These are phyloP conservation scores for Iselma pallidipennis DNA, from an alignment of 2,888 invertebrate genomes.

Conservation along the genomic window DNA sequence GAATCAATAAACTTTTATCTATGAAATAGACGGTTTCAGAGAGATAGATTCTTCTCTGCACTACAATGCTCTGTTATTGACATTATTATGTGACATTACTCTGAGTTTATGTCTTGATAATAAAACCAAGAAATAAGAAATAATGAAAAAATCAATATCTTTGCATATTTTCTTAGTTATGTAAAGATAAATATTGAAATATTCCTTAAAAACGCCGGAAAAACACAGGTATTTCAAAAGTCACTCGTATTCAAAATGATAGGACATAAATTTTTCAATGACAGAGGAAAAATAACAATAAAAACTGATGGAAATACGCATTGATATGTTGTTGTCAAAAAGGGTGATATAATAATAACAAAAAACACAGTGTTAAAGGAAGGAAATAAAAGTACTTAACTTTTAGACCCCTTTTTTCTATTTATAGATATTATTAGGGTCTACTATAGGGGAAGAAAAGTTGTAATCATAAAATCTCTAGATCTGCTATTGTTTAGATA, in stretches of 20 bases:
- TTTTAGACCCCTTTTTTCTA: conserved; percentile 1
- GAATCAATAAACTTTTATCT: background rate
- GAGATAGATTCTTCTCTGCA: too few relatives aligned
- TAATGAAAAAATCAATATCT: background rate
- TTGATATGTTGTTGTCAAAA: background rate
- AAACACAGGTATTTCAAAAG: background rate
- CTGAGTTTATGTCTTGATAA: background rate
- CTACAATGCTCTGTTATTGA: background rate
- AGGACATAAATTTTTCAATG: background rate
- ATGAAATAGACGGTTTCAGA: too few relatives aligned
- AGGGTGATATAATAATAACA: background rate
- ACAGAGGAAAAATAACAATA: background rate
- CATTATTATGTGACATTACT: background rate
- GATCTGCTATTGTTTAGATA: too few relatives aligned
- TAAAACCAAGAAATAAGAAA: background rate
- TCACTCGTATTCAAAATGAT: background rate
- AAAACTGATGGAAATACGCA: background rate
- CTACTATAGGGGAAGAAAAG: background rate
- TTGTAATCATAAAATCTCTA: background rate
- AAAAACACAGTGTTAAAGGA: background rate
- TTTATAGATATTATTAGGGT: background rate
- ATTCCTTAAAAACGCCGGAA: background rate
- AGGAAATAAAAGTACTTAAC: background rate
- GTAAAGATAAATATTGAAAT: background rate
- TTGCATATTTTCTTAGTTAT: background rate